Conservation (phyloP, 2,797 vertebrate genomes). For the Cirrhinus molitorella region DNA sequence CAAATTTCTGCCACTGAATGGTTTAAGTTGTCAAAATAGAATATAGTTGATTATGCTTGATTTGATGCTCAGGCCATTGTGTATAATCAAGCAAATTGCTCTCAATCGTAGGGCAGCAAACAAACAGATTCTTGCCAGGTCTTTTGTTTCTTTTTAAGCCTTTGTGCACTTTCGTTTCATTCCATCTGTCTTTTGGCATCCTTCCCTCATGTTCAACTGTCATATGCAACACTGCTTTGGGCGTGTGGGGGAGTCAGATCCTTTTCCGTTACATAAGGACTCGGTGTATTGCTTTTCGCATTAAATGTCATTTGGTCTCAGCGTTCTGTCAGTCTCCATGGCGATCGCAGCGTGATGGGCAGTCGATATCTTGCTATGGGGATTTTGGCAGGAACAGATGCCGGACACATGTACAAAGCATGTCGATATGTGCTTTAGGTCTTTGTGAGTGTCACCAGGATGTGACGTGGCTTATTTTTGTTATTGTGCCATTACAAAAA, state of each 20-base stretch:
- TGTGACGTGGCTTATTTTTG: not conserved
- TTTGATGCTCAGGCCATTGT: conserved; percentile 29
- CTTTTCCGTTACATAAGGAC: conserved; percentile 38
- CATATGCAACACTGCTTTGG: conserved; percentile 24
- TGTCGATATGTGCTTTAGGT: not conserved
- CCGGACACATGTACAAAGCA: conserved; percentile 10
- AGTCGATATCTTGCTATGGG: conserved; percentile 40
- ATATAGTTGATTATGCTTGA: not conserved
- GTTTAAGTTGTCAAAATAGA: conserved; percentile 12
- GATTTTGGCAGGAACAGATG: conserved; percentile 28
- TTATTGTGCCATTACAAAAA: not conserved
- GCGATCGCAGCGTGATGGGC: conserved; percentile 57
- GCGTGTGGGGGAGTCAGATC: conserved; percentile 33
- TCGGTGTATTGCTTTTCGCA: conserved; percentile 42
- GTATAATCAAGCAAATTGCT: conserved; percentile 49
- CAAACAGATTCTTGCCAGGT: conserved; percentile 1
- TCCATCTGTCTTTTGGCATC: conserved; percentile 28
- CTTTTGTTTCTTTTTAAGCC: conserved; percentile 12
- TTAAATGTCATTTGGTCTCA: conserved; percentile 57
- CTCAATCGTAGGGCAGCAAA: conserved; percentile 18
- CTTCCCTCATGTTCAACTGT: conserved; percentile 13
- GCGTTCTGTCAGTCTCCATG: conserved; percentile 59
- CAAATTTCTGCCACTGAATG: not conserved
- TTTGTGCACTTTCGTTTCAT: conserved; percentile 32
- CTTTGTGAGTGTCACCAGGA: conserved; percentile 13